A percentile compares a stretch with the other conserved stretches of the same genome.
Evolutionary conservation across 2,113 vertebrate species (phyloP).

Genomic region (Sclerurus mexicanus): DNA sequence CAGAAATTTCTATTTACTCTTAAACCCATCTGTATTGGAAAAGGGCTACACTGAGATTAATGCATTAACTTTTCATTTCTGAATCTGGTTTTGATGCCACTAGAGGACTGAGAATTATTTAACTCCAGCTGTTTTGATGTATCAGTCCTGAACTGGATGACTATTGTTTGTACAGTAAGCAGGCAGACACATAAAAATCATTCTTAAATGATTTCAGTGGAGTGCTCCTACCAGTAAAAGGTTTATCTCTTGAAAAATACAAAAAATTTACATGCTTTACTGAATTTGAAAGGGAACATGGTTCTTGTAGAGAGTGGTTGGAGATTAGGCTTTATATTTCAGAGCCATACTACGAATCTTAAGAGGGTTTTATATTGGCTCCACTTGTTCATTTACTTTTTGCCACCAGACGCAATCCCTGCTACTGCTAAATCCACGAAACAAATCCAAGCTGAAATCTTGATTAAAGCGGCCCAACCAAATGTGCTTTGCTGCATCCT

Average conservation of each 20-base stretch:
- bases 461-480: not conserved
- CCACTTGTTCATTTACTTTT: conserved; percentile 31
- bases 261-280: conserved; percentile 54
- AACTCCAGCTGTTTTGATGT: conserved; percentile 39
- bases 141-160: conserved; percentile 24
- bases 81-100: conserved; percentile 31
- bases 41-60: conserved; percentile 36
- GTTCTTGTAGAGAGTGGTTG: not conserved
- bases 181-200: conserved; percentile 51
- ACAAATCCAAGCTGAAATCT: not conserved
- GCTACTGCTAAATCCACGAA: not conserved
- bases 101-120: conserved; percentile 57
- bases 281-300: conserved; percentile 7
- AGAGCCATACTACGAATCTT: not conserved
- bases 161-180: conserved; percentile 38
- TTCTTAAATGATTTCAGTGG: conserved; percentile 53
- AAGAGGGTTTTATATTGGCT: not conserved
- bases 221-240: not conserved
- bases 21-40: conserved; percentile 54
- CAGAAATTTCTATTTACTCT: conserved; percentile 62
- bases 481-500: not conserved
- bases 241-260: conserved; percentile 20
- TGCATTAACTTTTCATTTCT: conserved; percentile 59
- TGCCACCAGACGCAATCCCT: not conserved
- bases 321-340: conserved; percentile 45